Evolutionary conservation across 2,113 vertebrate species (phyloP), one percentile per base, ranked within the genome.

Genomic region (Calonectris borealis): DNA sequence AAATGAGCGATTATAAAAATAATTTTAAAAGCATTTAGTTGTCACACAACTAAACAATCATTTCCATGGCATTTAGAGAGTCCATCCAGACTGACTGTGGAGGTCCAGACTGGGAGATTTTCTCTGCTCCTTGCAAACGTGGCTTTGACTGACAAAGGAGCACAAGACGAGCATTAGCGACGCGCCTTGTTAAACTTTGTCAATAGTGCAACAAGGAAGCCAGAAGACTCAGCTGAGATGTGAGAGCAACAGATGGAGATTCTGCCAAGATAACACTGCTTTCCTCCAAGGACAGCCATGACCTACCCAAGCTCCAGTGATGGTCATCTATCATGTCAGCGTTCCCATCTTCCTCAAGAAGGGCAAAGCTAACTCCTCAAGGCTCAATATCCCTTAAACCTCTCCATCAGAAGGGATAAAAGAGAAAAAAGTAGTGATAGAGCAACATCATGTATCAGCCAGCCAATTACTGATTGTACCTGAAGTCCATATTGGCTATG

Each of bases 91-190:
- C 31, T 32, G 52, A 64, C 16, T 31, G 60, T 5, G 18, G 52
- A 77, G 48, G 44, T 31, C 58, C 52, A 55, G 31, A 58, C 21
- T 40, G 34, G 10, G 49, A 75, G 34, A 65, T 42, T 44, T 51
- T 49, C 48, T 38, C 40, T 85, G 75, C 13, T 90, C 66, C 75
- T 83, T 85, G 52, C 61, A 71, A 78, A 70, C 2, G 2, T 32
- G 52, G 13, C 52, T 93, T 87, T 75, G 83, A 64, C 22, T 60
- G 48, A 79, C 2, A 0, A 87, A 25, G 31, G 32, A 91, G 32
- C 77, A 54, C 1, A 3, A 60, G 32, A 64, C 11, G 22, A 75
- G 29, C 13, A n/a, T 60, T 52, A 82, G 48, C 0, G 0, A 75
- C 0, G 0, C 29, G 16, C 32, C 42, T 60, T 44, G 21, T n/a